Evolutionary conservation across 2,797 vertebrate species (phyloP), one percentile per base, ranked within the genome.

Genomic region (Acestrorhynchus altus): DNA sequence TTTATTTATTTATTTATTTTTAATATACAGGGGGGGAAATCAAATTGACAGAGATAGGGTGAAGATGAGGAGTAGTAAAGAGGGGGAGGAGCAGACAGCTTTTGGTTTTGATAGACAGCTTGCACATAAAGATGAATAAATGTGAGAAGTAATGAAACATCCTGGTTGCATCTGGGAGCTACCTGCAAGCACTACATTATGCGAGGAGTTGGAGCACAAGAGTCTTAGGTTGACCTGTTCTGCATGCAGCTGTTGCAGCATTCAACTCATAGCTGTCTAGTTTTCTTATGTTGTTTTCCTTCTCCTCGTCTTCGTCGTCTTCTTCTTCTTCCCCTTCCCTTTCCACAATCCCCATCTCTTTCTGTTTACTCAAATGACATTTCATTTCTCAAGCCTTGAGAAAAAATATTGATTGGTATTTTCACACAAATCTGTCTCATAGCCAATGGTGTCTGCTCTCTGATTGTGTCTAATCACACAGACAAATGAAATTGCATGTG

Each of bases 91-190:
- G 68, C 31, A 44, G 52, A 22, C 71, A 42, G 26, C 61, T 39
- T 75, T 42, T 51, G 35, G 70, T 72, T 85, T 91, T 92, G 85
- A 89, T 86, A 86, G 86, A 85, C 80, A 89, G 72, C 83, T 88
- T 72, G 76, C 80, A 90, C 82, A 66, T 83, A 84, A 82, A 88
- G 80, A 88, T 67, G 88, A 86, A 88, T 88, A 91, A 83, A 90
- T 89, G 74, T 72, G 28, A 84, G 87, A 57, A 16, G 67, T 90
- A 92, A 89, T 91, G 84, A 79, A 89, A 87, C 81, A 88, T 88
- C 82, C 70, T 3, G 20, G 20, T 20, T 54, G 20, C 52, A 1
- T 24, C 10, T 22, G 20, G 10, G 52, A 54, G 20, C 52, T 87
- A 59, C 81, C 68, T 83, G 76, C 56, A 16, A 87, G 85, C 74